Percentiles rank a stretch among this genome's conserved stretches.
Evolutionary conservation across 23 tunicate species (phyloP).

Genomic region (Ascidia mentula): DNA sequence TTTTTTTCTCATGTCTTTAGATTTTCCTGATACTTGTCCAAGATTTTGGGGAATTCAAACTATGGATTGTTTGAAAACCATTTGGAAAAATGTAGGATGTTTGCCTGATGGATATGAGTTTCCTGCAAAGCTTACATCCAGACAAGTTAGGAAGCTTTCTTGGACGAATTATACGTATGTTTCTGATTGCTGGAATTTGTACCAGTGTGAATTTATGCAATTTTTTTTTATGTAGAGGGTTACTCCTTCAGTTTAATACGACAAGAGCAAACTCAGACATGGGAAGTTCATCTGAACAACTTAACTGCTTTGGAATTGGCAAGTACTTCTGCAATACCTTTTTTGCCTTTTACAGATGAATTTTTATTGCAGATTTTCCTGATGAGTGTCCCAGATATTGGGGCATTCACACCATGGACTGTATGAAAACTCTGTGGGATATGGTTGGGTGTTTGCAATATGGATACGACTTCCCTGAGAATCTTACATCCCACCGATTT

Average conservation of each 20-base stretch:
- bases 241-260: neutral
- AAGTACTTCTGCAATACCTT: neutral
- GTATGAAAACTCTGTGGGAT: neutral
- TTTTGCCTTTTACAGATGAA: neutral
- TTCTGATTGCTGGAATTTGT: neutral
- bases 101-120: conserved; percentile 20
- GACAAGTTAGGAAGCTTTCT: neutral
- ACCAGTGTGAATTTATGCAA: neutral
- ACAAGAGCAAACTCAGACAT: neutral
- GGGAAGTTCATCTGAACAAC: neutral
- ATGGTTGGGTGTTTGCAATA: neutral
- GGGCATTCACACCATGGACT: neutral
- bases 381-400: neutral
- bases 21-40: neutral
- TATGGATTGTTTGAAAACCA: conserved; percentile 11
- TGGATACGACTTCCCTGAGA: neutral
- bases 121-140: conserved; percentile 19
- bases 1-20: too few species aligned
- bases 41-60: conserved; percentile 21
- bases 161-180: conserved; percentile 2
- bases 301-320: neutral
- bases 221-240: too few species aligned
- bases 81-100: conserved; percentile 22
- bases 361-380: neutral
- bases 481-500: neutral